Percentiles rank a stretch among this genome's conserved stretches.
These are phyloP conservation scores for Apodemia hepburni DNA, from an alignment of 2,888 invertebrate species.

Conservation along the genomic window DNA sequence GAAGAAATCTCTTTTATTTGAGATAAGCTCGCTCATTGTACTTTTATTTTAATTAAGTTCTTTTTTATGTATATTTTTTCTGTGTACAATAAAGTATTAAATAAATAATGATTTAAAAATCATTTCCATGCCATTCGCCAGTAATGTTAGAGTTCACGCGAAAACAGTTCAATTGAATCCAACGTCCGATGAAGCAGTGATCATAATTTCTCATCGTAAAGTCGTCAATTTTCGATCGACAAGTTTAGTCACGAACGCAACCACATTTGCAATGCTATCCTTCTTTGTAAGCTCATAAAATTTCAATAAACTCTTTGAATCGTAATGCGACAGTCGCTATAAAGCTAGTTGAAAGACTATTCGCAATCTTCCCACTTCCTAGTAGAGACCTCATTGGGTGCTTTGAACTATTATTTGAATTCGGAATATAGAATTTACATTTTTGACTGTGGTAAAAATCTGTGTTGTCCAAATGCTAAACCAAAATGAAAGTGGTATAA, in stretches of 20 bases:
- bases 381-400: constrained; percentile 29
- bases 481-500: no score
- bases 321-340: constrained; percentile 53
- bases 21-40: no score
- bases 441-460: no score
- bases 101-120: no score
- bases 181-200: constrained; percentile 29
- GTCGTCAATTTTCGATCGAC: constrained; percentile 55
- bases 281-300: constrained; percentile 70
- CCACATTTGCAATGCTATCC: constrained; percentile 61
- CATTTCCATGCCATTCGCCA: not conserved
- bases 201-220: constrained; percentile 54
- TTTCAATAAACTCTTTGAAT: constrained; percentile 72
- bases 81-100: no score
- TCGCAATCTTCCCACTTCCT: constrained; percentile 47
- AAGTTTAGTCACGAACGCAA: constrained; percentile 61
- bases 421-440: not conserved
- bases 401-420: constrained; percentile 16
- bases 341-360: constrained; percentile 57
- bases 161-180: constrained; percentile 14
- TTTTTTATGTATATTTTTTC: no score
- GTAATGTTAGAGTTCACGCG: not conserved
- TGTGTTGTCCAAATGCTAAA: no score
- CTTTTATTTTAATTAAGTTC: no score
- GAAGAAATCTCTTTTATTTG: no score